These are phyloP conservation scores for Lichenostomus cassidix DNA, from an alignment of 2,113 vertebrate species.

Conservation along the genomic window DNA sequence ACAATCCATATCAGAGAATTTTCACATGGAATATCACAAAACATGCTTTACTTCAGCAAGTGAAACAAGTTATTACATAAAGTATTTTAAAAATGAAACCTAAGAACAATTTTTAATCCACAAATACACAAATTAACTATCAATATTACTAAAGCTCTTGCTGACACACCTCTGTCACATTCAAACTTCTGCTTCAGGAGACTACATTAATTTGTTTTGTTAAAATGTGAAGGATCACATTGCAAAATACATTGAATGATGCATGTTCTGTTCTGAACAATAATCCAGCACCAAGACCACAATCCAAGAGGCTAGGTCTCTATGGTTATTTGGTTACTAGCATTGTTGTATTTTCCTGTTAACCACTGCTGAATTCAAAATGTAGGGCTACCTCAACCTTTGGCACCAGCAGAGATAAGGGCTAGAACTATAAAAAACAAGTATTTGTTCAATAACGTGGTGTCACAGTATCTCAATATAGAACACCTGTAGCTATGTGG, in stretches of 20 bases:
- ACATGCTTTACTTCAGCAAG: not conserved
- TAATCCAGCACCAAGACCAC: accelerated
- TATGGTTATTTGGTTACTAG: not conserved
- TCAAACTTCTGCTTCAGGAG: not conserved
- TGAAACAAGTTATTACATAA: not conserved
- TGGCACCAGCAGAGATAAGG: not conserved
- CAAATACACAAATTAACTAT: not conserved
- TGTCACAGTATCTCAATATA: not conserved
- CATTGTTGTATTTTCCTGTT: not conserved
- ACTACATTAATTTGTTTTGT: not conserved
- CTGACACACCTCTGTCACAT: not conserved
- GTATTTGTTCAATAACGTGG: not conserved
- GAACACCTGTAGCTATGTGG: accelerated
- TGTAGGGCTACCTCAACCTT: not conserved
- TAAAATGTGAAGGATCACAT: not conserved
- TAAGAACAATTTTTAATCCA: not conserved
- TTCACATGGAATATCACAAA: not conserved
- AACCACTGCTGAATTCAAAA: not conserved
- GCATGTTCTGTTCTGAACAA: not conserved
- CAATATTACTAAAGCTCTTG: not conserved
- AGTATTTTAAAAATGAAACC: not conserved
- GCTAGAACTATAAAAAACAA: not conserved
- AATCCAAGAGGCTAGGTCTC: not conserved
- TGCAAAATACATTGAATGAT: not conserved
- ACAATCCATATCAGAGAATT: accelerated